A percentile compares a stretch with the other conserved stretches of the same genome.
Evolutionary conservation across 2,797 vertebrate genomes (phyloP).

Genomic region (Trachurus trachurus): DNA sequence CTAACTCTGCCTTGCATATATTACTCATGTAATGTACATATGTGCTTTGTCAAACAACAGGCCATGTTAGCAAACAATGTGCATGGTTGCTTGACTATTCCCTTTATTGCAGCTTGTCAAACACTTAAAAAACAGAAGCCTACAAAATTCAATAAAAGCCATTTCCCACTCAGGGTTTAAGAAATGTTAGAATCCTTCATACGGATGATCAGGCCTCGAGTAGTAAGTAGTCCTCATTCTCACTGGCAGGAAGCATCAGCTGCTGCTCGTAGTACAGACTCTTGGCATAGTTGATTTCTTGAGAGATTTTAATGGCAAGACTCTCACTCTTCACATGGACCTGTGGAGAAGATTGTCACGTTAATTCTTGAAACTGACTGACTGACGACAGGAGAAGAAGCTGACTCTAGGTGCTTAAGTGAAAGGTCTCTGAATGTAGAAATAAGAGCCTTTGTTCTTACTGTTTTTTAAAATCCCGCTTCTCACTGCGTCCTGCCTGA

Average conservation of each 20-base stretch:
- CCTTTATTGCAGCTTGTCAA: conserved; percentile 27
- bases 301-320: conserved; percentile 94
- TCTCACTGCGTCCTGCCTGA: no score
- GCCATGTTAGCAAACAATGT: conserved; percentile 24
- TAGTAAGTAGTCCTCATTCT: conserved; percentile 91
- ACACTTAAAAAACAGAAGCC: conserved; percentile 20
- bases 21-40: conserved; percentile 32
- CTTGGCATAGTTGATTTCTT: conserved; percentile 99
- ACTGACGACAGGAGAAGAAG: no score
- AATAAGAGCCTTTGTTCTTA: no score
- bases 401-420: no score
- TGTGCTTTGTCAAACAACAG: conserved; percentile 63
- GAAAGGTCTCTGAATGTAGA: no score
- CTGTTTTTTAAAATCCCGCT: no score
- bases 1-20: conserved; percentile 68
- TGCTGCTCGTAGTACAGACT: conserved; percentile 99
- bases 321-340: conserved; percentile 95
- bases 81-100: conserved; percentile 5
- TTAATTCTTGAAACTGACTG: not conserved
- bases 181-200: not conserved
- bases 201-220: conserved; percentile 87
- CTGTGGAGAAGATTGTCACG: conserved; percentile 73
- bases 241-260: conserved; percentile 93
- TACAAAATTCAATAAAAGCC: conserved; percentile 30
- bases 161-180: conserved; percentile 3